Percentiles rank a stretch among this genome's conserved stretches.
Conservation (phyloP, 1,140 invertebrate species). For the Coelopa frigida region DNA sequence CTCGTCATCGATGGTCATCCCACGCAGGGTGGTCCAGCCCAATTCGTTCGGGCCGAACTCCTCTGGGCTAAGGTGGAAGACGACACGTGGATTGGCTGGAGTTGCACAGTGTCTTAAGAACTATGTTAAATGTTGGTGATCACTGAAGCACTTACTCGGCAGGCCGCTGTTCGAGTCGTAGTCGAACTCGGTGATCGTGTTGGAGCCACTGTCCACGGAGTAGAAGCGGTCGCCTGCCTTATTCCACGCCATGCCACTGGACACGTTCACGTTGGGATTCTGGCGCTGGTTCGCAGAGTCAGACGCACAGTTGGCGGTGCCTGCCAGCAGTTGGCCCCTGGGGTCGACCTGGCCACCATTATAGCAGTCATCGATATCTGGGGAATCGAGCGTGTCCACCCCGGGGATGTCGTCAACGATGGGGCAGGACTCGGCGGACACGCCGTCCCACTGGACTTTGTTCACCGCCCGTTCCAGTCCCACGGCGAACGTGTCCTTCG, state of each 20-base stretch:
- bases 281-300: slow-evolving; percentile 25
- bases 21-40: slow-evolving; percentile 48
- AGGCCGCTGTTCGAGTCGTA: slow-evolving; percentile 58
- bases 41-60: background rate
- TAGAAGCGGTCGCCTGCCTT: slow-evolving; percentile 58
- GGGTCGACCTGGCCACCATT: slow-evolving; percentile 82
- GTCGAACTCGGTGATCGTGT: slow-evolving; percentile 58
- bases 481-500: slow-evolving; percentile 53
- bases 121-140: too few species aligned
- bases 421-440: slow-evolving; percentile 42
- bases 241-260: slow-evolving; percentile 75
- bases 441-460: slow-evolving; percentile 57
- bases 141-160: slow-evolving; percentile 46
- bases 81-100: slow-evolving; percentile 5
- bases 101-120: slow-evolving; percentile 23
- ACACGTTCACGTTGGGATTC: slow-evolving; percentile 53
- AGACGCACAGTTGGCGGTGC: slow-evolving; percentile 52
- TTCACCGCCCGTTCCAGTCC: slow-evolving; percentile 53
- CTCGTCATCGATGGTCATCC: slow-evolving; percentile 62
- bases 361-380: slow-evolving; percentile 52
- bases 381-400: slow-evolving; percentile 52
- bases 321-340: slow-evolving; percentile 57
- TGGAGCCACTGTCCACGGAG: slow-evolving; percentile 61
- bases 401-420: slow-evolving; percentile 42
- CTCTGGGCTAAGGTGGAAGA: background rate